phyloP scores from a whole-genome alignment of 2,797 vertebrate species.

The Hyperoplus lanceolatus region DNA sequence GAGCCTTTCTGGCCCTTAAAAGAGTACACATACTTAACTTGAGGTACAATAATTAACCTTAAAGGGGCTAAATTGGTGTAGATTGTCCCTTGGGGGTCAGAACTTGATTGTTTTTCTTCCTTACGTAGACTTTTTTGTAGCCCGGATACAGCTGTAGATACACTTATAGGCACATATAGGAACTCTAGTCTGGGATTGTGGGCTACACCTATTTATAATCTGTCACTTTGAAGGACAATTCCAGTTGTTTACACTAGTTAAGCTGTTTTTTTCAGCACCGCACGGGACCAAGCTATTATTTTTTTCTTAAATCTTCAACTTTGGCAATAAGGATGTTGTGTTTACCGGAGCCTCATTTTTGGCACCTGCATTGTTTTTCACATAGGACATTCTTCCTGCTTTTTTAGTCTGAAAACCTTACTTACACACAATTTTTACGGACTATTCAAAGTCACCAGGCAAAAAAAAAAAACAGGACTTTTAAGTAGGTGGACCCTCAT shows the following conservation, averaged over 20 bases:
- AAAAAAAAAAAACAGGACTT: constrained; percentile 22
- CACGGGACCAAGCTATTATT: neutral
- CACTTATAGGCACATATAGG: neutral
- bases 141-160: neutral
- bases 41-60: too few relatives aligned
- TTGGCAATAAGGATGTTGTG: constrained; percentile 23
- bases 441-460: neutral
- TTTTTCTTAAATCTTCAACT: neutral
- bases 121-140: constrained; percentile 4
- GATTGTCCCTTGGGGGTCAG: too few relatives aligned
- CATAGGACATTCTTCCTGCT: neutral
- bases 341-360: constrained; percentile 31
- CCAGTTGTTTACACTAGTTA: constrained; percentile 8
- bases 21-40: too few relatives aligned
- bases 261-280: neutral
- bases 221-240: neutral
- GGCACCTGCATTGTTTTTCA: constrained; percentile 18
- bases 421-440: neutral
- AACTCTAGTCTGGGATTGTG: neutral
- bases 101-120: constrained; percentile 23
- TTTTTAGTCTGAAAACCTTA: neutral
- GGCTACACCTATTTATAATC: constrained; percentile 7
- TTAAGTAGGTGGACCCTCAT: neutral
- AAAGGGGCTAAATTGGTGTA: too few relatives aligned
- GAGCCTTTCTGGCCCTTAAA: too few relatives aligned